These are phyloP conservation scores for Macropis europaea DNA, from an alignment of 2,888 invertebrate species.

Conservation along the genomic window DNA sequence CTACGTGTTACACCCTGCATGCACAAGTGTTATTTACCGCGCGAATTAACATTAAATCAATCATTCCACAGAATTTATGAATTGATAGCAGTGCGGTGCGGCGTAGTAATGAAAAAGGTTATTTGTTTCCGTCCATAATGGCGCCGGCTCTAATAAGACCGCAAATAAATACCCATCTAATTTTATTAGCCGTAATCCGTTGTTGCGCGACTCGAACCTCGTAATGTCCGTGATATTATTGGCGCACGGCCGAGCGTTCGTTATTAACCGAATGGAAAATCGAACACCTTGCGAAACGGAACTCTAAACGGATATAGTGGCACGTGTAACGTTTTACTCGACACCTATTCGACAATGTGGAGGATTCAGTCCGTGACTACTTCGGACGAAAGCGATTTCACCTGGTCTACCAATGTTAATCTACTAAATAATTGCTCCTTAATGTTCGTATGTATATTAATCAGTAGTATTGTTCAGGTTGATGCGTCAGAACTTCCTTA, in stretches of 20 bases:
- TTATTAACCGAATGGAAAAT: slow-evolving; percentile 21
- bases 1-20: slow-evolving; percentile 54
- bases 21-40: neutral
- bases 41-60: slow-evolving; percentile 30
- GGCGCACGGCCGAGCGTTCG: neutral
- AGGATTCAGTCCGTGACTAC: too few relatives aligned
- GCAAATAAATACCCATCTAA: neutral
- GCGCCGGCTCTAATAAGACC: neutral
- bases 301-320: neutral
- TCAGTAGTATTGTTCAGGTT: too few relatives aligned
- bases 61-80: slow-evolving; percentile 30
- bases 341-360: too few relatives aligned
- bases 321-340: too few relatives aligned
- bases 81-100: slow-evolving; percentile 6
- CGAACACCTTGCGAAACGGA: slow-evolving; percentile 4
- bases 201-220: neutral
- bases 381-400: too few relatives aligned
- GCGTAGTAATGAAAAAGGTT: slow-evolving; percentile 28
- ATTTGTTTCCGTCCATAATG: slow-evolving; percentile 21
- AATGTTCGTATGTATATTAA: too few relatives aligned
- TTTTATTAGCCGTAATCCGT: slow-evolving; percentile 6
- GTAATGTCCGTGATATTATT: neutral
- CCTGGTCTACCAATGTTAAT: too few relatives aligned
- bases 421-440: too few relatives aligned
- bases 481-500: too few relatives aligned